Evolutionary conservation across 2,888 invertebrate species (phyloP).

Genomic region (Pherbina coryleti): DNA sequence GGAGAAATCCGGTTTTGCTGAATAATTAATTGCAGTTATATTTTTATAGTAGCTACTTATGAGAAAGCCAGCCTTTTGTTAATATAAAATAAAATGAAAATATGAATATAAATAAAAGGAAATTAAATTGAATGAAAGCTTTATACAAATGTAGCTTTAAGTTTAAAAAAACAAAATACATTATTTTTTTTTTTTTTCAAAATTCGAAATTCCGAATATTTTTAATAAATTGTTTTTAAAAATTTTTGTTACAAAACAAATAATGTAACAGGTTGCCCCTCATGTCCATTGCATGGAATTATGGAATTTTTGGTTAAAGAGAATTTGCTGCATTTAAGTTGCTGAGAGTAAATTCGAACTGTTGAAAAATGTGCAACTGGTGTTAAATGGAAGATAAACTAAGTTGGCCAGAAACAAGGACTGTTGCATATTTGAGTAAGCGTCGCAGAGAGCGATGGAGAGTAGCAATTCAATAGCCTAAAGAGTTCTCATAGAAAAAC

Average conservation of each 20-base stretch:
- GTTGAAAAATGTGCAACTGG: slow-evolving; percentile 55
- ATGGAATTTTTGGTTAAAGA: slow-evolving; percentile 34
- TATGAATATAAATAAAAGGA: not conserved
- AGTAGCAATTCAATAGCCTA: not conserved
- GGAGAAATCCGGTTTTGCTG: too few relatives aligned
- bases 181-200: not conserved
- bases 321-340: slow-evolving; percentile 3
- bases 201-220: too few relatives aligned
- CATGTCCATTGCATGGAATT: not conserved
- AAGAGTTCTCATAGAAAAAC: not conserved
- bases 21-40: too few relatives aligned
- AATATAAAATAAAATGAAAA: too few relatives aligned
- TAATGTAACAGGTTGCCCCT: slow-evolving; percentile 44
- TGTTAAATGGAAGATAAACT: slow-evolving; percentile 39
- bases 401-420: slow-evolving; percentile 5
- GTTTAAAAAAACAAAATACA: too few relatives aligned
- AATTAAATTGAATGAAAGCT: not conserved
- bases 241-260: not conserved
- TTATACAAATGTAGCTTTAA: too few relatives aligned
- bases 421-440: slow-evolving; percentile 25
- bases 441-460: not conserved
- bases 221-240: too few relatives aligned
- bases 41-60: too few relatives aligned
- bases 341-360: slow-evolving; percentile 40
- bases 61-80: too few relatives aligned